These are phyloP conservation scores for Megalops cyprinoides DNA, from an alignment of 2,797 vertebrate species.

Conservation along the genomic window DNA sequence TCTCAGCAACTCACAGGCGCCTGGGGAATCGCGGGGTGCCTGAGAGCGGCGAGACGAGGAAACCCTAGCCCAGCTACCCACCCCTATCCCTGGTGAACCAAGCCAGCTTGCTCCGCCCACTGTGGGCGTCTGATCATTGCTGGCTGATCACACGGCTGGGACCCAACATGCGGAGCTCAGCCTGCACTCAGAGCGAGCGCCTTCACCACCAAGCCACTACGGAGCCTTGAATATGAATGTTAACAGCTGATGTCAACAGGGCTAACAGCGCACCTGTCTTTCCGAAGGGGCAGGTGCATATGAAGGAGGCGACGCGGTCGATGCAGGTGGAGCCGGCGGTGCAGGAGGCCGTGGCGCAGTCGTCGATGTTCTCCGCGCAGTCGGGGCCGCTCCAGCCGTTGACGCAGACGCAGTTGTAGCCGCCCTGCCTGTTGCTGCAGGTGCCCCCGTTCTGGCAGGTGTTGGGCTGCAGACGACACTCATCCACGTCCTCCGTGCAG, in stretches of 20 bases:
- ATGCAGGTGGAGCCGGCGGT: conserved; percentile 73
- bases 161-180: too few relatives aligned
- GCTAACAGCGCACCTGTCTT: conserved; percentile 71
- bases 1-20: too few relatives aligned
- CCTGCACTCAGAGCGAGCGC: too few relatives aligned
- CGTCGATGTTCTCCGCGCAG: conserved; percentile 82
- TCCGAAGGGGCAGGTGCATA: conserved; percentile 75
- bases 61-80: too few relatives aligned
- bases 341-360: conserved; percentile 74
- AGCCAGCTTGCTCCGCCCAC: too few relatives aligned
- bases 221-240: neutral
- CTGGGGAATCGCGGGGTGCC: too few relatives aligned
- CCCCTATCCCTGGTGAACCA: too few relatives aligned
- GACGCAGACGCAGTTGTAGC: conserved; percentile 79
- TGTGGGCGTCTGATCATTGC: too few relatives aligned
- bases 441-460: conserved; percentile 83
- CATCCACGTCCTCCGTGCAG: conserved; percentile 81
- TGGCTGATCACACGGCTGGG: too few relatives aligned
- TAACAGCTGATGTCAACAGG: neutral
- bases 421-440: conserved; percentile 74
- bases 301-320: conserved; percentile 79
- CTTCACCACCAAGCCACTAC: neutral
- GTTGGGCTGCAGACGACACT: conserved; percentile 82
- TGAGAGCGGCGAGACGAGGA: too few relatives aligned
- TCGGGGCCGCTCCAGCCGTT: conserved; percentile 81